Evolutionary conservation across 2,113 vertebrate genomes (phyloP).

Genomic region (Alaudala cheleensis): DNA sequence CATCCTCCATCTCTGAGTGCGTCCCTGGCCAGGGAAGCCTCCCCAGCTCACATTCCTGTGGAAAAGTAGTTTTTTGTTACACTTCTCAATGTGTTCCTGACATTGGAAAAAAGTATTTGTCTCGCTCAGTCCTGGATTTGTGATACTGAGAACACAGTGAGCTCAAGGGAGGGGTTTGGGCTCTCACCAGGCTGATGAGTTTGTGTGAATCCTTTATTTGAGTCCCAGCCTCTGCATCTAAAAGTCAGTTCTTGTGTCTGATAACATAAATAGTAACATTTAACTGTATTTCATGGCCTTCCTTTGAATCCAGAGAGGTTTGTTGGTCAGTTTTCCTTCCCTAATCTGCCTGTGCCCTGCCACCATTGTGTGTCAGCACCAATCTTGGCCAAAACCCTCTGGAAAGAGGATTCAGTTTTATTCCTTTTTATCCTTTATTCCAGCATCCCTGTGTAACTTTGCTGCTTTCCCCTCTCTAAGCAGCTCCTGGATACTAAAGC

Average conservation of each 20-base stretch:
- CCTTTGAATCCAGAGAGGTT: neutral
- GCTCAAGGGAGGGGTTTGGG: neutral
- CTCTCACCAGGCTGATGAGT: neutral
- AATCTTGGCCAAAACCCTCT: neutral
- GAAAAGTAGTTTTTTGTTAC: neutral
- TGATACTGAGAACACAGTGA: neutral
- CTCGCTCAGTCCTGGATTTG: neutral
- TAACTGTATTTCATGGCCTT: neutral
- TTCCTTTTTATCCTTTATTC: neutral
- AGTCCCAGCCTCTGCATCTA: neutral
- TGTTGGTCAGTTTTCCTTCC: neutral
- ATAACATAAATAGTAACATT: neutral
- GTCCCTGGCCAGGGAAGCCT: neutral
- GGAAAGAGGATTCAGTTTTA: neutral
- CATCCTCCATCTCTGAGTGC: neutral
- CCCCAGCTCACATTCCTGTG: neutral
- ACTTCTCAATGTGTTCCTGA: neutral
- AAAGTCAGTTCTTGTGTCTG: neutral
- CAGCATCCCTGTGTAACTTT: neutral
- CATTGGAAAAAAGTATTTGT: neutral
- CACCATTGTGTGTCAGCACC: rapidly evolving
- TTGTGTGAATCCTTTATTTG: neutral
- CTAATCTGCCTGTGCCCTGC: neutral
- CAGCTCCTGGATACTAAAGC: neutral
- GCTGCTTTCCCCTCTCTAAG: neutral